phyloP scores from a whole-genome alignment of 2,797 vertebrate genomes.

The Chrosomus eos region DNA sequence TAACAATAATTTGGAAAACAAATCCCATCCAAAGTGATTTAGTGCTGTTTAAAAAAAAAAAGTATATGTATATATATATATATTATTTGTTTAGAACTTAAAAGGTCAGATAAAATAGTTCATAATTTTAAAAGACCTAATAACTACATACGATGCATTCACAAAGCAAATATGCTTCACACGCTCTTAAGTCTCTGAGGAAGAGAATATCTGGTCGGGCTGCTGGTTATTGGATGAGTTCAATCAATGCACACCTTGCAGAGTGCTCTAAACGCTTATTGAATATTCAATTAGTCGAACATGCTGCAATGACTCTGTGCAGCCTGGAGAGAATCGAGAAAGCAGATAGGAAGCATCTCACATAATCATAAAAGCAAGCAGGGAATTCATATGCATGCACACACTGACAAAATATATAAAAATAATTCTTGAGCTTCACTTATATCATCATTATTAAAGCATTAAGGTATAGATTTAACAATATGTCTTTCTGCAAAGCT shows the following conservation, averaged over 20 bases:
- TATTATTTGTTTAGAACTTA: neutral
- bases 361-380: neutral
- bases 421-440: neutral
- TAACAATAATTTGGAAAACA: neutral
- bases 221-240: slow-evolving; percentile 23
- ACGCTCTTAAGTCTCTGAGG: neutral
- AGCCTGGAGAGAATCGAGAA: neutral
- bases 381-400: neutral
- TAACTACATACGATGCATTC: neutral
- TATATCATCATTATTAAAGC: neutral
- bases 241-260: slow-evolving; percentile 41
- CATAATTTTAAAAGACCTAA: neutral
- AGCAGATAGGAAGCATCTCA: neutral
- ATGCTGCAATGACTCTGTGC: slow-evolving; percentile 36
- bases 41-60: too few relatives aligned
- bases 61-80: too few relatives aligned
- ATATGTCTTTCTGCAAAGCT: neutral
- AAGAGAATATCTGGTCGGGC: neutral
- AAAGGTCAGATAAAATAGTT: neutral
- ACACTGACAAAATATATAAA: neutral
- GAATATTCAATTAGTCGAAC: slow-evolving; percentile 57
- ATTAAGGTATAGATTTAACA: neutral
- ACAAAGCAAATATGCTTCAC: neutral
- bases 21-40: neutral
- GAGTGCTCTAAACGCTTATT: slow-evolving; percentile 49